phyloP scores from a whole-genome alignment of 2,797 vertebrate species.

The Acestrorhynchus altus region DNA sequence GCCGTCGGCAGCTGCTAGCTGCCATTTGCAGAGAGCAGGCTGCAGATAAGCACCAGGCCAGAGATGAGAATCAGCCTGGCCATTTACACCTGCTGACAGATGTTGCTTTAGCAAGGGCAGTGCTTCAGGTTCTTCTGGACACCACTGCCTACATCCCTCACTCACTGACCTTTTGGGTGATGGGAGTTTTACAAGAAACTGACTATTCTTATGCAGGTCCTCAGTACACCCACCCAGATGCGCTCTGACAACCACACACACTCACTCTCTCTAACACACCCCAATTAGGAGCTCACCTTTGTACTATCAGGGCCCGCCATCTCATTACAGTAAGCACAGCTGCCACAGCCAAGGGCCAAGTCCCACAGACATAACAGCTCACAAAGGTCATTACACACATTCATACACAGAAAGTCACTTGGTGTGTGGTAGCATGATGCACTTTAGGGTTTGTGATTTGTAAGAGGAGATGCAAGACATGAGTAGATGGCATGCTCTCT shows the following conservation, averaged over 20 bases:
- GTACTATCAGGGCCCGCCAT: constrained; percentile 75
- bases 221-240: constrained; percentile 35
- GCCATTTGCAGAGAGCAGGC: constrained; percentile 71
- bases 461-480: not conserved
- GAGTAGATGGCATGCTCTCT: not conserved
- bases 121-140: constrained; percentile 4
- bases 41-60: constrained; percentile 72
- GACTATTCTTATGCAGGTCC: constrained; percentile 34
- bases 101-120: constrained; percentile 39
- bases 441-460: constrained; percentile 18
- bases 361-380: constrained; percentile 61
- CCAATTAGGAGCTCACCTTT: constrained; percentile 79
- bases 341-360: constrained; percentile 75
- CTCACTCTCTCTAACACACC: constrained; percentile 55
- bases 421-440: constrained; percentile 12
- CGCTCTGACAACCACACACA: constrained; percentile 46
- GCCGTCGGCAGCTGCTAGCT: constrained; percentile 77
- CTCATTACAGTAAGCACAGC: constrained; percentile 80
- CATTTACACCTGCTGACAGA: constrained; percentile 67
- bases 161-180: constrained; percentile 49
- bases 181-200: constrained; percentile 45
- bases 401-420: constrained; percentile 20
- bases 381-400: constrained; percentile 73
- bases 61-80: constrained; percentile 75
- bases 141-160: not conserved